phyloP scores from a whole-genome alignment of 2,113 vertebrate genomes.

The Solea solea region DNA sequence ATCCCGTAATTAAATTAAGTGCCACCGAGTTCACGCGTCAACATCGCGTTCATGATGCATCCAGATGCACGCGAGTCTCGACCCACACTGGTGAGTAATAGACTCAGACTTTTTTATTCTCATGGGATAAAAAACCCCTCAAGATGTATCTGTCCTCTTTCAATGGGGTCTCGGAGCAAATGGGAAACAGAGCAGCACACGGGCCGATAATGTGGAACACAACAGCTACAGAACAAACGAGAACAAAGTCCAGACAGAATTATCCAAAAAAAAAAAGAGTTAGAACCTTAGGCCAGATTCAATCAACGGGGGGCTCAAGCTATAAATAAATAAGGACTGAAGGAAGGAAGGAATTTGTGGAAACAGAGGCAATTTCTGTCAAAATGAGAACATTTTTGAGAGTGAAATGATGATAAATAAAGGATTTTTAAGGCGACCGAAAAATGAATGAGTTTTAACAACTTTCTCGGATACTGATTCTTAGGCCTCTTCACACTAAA shows the following conservation, averaged over 20 bases:
- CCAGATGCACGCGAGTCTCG: neutral
- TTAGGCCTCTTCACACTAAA: too few relatives aligned
- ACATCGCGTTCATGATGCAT: neutral
- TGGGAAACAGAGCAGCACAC: neutral
- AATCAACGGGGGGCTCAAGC: neutral
- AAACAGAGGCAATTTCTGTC: neutral
- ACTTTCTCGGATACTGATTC: too few relatives aligned
- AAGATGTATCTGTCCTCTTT: neutral
- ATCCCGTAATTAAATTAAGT: neutral
- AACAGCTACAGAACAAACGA: neutral
- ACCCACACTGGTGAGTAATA: neutral
- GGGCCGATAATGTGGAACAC: neutral
- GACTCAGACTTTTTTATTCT: neutral
- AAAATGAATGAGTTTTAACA: too few relatives aligned
- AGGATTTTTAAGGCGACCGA: too few relatives aligned
- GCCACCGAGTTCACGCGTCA: neutral
- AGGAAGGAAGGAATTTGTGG: neutral
- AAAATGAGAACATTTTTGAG: neutral
- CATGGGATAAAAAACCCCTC: neutral
- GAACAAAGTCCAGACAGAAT: neutral
- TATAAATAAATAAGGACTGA: neutral
- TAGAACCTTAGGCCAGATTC: neutral
- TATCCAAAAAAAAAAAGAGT: neutral
- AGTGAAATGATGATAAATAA: too few relatives aligned
- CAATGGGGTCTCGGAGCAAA: neutral